These are phyloP conservation scores for Aleiodes leptofemur DNA, from an alignment of 2,888 invertebrate species.

Conservation along the genomic window DNA sequence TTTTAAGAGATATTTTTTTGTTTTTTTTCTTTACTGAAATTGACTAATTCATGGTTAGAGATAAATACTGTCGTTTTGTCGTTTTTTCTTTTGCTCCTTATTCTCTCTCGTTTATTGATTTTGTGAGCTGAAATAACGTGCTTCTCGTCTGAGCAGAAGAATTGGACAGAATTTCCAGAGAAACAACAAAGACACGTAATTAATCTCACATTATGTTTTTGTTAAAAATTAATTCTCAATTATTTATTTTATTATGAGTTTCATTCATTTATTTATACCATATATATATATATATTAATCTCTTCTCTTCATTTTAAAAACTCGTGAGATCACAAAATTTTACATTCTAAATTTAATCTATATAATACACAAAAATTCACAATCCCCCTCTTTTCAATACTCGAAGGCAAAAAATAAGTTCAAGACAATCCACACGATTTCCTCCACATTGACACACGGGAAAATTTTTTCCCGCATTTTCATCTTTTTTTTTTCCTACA, in stretches of 20 bases:
- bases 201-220: constrained; percentile 14
- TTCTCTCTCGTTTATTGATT: not conserved
- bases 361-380: constrained; percentile 21
- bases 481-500: constrained; percentile 63
- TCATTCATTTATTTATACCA: constrained; percentile 2
- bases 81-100: not conserved
- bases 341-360: constrained; percentile 26
- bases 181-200: constrained; percentile 16
- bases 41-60: constrained; percentile 14
- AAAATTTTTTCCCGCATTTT: not conserved
- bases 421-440: constrained; percentile 11
- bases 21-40: constrained; percentile 4
- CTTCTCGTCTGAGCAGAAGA: constrained; percentile 25
- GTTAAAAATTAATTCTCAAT: too few species aligned
- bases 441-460: constrained; percentile 24
- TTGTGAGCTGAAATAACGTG: constrained; percentile 22
- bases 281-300: constrained; percentile 34
- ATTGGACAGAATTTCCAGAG: constrained; percentile 24
- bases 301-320: constrained; percentile 40
- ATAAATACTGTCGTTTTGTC: not conserved
- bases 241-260: not conserved
- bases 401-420: not conserved
- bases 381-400: not conserved
- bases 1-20: not conserved
- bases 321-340: constrained; percentile 32